Evolutionary conservation across 2,888 invertebrate species (phyloP).

Genomic region (Conus canariensis): DNA sequence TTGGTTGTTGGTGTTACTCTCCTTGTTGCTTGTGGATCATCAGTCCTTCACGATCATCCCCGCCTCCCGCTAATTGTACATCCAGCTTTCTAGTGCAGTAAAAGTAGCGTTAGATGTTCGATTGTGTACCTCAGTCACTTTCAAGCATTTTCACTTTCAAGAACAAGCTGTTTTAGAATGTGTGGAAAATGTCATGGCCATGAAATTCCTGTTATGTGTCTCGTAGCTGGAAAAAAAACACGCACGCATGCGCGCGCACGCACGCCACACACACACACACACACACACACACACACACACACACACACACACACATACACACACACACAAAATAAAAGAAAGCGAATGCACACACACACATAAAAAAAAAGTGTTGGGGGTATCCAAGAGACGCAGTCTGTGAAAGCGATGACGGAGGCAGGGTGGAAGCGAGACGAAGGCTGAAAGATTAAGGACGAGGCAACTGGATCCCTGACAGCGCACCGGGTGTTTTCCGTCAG

Average conservation of each 20-base stretch:
- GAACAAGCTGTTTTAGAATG: no score
- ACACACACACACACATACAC: not conserved
- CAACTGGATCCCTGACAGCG: not conserved
- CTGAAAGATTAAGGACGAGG: not conserved
- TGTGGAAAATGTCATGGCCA: no score
- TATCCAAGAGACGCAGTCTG: not conserved
- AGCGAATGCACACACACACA: not conserved
- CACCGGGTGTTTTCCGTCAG: not conserved
- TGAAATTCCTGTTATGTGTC: no score
- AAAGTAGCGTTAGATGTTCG: no score
- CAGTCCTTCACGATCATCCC: no score
- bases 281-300: slow-evolving; percentile 1
- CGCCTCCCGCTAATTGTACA: no score
- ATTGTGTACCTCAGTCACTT: no score
- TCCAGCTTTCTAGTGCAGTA: no score
- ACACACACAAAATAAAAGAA: not conserved
- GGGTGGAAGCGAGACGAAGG: not conserved
- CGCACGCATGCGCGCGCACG: not conserved
- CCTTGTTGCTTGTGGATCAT: no score
- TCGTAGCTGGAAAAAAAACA: no score
- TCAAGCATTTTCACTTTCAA: no score
- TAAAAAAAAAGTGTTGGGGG: not conserved
- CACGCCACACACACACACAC: not conserved
- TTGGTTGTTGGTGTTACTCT: no score
- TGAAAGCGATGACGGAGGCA: not conserved